phyloP scores from a whole-genome alignment of 2,113 vertebrate genomes.

The Gadus chalcogrammus region DNA sequence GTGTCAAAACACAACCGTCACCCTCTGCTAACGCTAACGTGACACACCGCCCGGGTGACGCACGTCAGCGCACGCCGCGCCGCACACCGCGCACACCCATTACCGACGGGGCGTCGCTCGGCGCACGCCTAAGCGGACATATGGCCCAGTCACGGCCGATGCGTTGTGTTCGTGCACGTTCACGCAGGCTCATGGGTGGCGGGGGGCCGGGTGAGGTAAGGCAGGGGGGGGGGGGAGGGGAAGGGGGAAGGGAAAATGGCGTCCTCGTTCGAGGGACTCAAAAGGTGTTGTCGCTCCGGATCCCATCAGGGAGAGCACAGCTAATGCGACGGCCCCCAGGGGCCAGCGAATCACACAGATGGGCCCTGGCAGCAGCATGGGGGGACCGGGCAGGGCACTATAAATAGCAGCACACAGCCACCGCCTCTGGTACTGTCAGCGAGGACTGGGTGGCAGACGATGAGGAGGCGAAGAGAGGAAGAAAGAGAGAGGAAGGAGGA shows the following conservation, averaged over 20 bases:
- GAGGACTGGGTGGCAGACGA: conserved; percentile 49
- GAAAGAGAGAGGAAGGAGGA: conserved; percentile 18
- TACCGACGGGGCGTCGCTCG: too few relatives aligned
- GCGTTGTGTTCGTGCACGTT: background rate
- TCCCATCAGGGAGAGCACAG: conserved; percentile 57
- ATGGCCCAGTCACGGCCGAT: conserved; percentile 34
- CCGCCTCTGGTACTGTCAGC: conserved; percentile 49
- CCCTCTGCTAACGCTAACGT: conserved; percentile 13
- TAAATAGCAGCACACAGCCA: conserved; percentile 49
- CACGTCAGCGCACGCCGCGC: too few relatives aligned
- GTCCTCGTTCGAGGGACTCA: conserved; percentile 56
- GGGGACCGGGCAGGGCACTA: conserved; percentile 41
- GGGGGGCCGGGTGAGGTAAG: too few relatives aligned
- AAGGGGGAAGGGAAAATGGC: conserved; percentile 22
- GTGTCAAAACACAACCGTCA: conserved; percentile 30
- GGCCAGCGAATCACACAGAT: conserved; percentile 58
- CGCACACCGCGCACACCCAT: too few relatives aligned
- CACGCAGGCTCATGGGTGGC: too few relatives aligned
- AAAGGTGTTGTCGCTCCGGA: conserved; percentile 62
- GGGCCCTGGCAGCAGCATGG: conserved; percentile 49
- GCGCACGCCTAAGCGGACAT: conserved; percentile 32
- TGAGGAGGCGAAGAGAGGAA: conserved; percentile 17
- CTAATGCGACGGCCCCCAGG: conserved; percentile 47
- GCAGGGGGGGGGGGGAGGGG: background rate
- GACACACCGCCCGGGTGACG: too few relatives aligned